These are phyloP conservation scores for Protonibea diacanthus DNA, from an alignment of 2,797 vertebrate genomes.

Conservation along the genomic window DNA sequence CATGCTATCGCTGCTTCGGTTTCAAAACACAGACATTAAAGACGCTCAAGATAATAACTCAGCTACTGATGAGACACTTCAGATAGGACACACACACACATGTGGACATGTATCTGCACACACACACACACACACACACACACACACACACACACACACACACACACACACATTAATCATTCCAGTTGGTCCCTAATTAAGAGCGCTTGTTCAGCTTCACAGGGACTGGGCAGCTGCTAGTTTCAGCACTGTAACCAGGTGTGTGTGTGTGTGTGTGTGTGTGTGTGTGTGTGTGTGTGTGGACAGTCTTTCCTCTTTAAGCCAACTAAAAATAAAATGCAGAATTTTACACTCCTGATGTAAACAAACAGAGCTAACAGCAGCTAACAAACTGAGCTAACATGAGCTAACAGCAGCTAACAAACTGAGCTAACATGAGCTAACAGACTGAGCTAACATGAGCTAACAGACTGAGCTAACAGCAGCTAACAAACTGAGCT, in stretches of 20 bases:
- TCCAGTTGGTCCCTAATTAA: conserved; percentile 45
- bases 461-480: too few relatives aligned
- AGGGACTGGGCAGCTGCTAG: conserved; percentile 30
- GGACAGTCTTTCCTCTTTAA: background rate
- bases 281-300: conserved; percentile 19
- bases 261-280: conserved; percentile 17
- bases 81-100: conserved; percentile 16
- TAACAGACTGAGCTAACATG: too few relatives aligned
- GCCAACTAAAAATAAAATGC: background rate
- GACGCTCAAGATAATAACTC: conserved; percentile 45
- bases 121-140: conserved; percentile 19
- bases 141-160: background rate
- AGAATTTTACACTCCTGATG: too few relatives aligned
- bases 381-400: too few relatives aligned
- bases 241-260: background rate
- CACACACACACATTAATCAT: background rate
- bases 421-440: too few relatives aligned
- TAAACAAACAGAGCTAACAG: too few relatives aligned
- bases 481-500: too few relatives aligned
- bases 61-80: conserved; percentile 43
- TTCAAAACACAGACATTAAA: conserved; percentile 49
- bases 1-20: conserved; percentile 16
- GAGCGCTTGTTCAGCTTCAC: conserved; percentile 17
- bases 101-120: background rate
- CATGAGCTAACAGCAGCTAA: too few relatives aligned